Percentiles rank a stretch among this genome's conserved stretches.
These are phyloP conservation scores for Augiades crinisus DNA, from an alignment of 2,888 invertebrate species.

Conservation along the genomic window DNA sequence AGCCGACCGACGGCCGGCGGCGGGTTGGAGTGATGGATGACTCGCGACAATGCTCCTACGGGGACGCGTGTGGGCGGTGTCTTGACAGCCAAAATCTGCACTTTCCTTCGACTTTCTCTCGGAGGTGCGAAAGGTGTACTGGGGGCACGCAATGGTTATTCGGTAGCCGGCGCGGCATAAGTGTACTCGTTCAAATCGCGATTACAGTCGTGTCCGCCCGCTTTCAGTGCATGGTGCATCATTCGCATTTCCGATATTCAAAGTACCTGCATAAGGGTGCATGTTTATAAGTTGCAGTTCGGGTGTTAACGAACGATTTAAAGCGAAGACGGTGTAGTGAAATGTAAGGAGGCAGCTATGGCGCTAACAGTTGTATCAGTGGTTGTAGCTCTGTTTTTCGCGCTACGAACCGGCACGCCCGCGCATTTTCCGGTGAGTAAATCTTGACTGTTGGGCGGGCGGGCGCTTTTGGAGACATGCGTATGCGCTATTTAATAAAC, in stretches of 20 bases:
- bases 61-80: constrained; percentile 75
- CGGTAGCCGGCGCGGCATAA: constrained; percentile 75
- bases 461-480: constrained; percentile 39
- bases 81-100: constrained; percentile 78
- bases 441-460: constrained; percentile 59
- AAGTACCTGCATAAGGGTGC: constrained; percentile 73
- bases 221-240: constrained; percentile 52
- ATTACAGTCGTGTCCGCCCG: constrained; percentile 44
- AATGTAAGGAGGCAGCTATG: constrained; percentile 60
- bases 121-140: constrained; percentile 78
- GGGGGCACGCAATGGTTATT: constrained; percentile 75
- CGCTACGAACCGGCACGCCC: constrained; percentile 68
- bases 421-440: constrained; percentile 78
- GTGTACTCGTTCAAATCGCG: constrained; percentile 75
- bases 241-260: constrained; percentile 65
- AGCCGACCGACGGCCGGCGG: constrained; percentile 41
- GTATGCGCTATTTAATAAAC: background rate
- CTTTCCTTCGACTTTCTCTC: constrained; percentile 81
- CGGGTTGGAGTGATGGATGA: constrained; percentile 66
- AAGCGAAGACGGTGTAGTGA: constrained; percentile 50
- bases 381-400: constrained; percentile 58
- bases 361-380: constrained; percentile 52
- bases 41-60: constrained; percentile 71
- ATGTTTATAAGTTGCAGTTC: constrained; percentile 58
- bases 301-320: constrained; percentile 42